These are phyloP conservation scores for Caenorhabditis parvicauda DNA, from an alignment of 2,888 invertebrate genomes.

Conservation along the genomic window DNA sequence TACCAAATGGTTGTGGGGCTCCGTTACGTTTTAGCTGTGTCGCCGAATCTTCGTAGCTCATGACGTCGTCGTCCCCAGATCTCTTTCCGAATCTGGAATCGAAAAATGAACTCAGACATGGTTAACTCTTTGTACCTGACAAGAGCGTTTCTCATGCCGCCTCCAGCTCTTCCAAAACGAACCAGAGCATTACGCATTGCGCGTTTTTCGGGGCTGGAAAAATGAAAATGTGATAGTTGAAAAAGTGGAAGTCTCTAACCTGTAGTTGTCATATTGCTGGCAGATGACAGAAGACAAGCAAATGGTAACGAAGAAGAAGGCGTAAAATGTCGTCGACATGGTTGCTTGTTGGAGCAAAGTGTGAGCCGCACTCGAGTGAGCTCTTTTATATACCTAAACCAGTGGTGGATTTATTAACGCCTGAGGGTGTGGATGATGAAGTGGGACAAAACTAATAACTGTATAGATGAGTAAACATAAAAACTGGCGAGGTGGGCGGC, in stretches of 20 bases:
- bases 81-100: slow-evolving; percentile 45
- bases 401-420: no score
- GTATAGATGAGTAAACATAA: no score
- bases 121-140: slow-evolving; percentile 24
- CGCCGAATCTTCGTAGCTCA: no score
- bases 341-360: no score
- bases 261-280: slow-evolving; percentile 29
- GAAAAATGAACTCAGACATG: background rate
- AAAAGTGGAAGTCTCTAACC: slow-evolving; percentile 3
- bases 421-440: no score
- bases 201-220: slow-evolving; percentile 42
- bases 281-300: slow-evolving; percentile 19
- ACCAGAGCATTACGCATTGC: slow-evolving; percentile 54
- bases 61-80: slow-evolving; percentile 35
- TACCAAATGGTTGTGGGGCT: slow-evolving; percentile 52
- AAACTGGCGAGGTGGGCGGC: no score
- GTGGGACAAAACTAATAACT: no score
- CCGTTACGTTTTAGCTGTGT: slow-evolving; percentile 49
- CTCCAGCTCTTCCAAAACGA: slow-evolving; percentile 46
- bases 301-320: slow-evolving; percentile 20
- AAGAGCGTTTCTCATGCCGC: slow-evolving; percentile 50
- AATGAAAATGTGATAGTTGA: no score
- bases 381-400: no score
- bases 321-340: slow-evolving; percentile 18
- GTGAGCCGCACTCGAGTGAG: no score